A percentile compares a stretch with the other conserved stretches of the same genome.
phyloP scores from a whole-genome alignment of 2,113 vertebrate species.

The Hiodon alosoides region DNA sequence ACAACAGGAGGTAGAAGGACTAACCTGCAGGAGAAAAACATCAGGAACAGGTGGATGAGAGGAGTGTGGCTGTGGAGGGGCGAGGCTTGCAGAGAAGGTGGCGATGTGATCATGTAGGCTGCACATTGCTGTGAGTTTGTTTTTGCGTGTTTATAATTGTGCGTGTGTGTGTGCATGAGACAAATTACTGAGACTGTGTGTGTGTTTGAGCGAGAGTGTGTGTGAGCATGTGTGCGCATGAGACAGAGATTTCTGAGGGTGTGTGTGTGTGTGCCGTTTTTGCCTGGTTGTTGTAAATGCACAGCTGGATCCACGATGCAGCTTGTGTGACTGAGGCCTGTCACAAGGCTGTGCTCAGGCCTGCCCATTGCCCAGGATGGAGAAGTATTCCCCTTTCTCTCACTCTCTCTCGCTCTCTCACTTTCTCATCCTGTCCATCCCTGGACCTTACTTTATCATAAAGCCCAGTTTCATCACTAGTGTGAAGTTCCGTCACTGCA shows the following conservation, averaged over 20 bases:
- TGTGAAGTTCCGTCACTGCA: too few species aligned
- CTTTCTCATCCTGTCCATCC: background rate
- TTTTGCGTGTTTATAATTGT: background rate
- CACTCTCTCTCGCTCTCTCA: background rate
- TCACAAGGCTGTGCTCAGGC: background rate
- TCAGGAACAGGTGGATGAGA: slow-evolving; percentile 18
- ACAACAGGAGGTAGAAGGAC: background rate
- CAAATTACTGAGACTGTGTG: too few species aligned
- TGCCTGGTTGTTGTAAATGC: background rate
- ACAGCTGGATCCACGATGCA: too few species aligned
- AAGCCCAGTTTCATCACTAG: too few species aligned
- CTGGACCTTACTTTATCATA: background rate
- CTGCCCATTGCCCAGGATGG: too few species aligned
- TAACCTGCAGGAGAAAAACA: background rate
- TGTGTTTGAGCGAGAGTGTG: too few species aligned
- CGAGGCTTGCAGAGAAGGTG: background rate
- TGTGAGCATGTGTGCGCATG: too few species aligned
- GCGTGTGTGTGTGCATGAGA: background rate
- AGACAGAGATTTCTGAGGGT: too few species aligned
- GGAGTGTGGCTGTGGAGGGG: background rate
- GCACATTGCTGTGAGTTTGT: slow-evolving; percentile 11
- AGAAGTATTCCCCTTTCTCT: background rate
- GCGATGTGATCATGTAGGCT: slow-evolving; percentile 21
- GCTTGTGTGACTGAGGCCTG: background rate
- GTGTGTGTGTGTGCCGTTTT: background rate